Evolutionary conservation across 2,888 invertebrate genomes (phyloP).

Genomic region (Lottia gigantea): DNA sequence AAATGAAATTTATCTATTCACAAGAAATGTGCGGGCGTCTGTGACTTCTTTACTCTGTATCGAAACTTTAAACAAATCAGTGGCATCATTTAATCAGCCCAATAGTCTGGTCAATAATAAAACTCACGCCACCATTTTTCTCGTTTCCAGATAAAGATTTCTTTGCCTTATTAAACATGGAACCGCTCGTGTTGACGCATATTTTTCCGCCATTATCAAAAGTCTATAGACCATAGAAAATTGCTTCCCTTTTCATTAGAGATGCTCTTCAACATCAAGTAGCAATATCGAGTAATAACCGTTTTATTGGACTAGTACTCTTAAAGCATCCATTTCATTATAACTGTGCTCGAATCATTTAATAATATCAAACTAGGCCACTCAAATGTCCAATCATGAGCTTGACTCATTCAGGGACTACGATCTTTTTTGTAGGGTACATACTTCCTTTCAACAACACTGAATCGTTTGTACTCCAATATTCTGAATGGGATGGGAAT

Average conservation of each 20-base stretch:
- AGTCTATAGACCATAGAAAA: constrained; percentile 5
- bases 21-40: constrained; percentile 2
- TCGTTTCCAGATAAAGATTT: not conserved
- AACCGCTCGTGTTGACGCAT: not conserved
- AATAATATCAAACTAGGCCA: no score
- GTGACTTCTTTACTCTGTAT: not conserved
- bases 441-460: no score
- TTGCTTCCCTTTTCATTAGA: constrained; percentile 7
- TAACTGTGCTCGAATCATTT: no score
- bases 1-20: constrained; percentile 5
- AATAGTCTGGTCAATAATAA: constrained; percentile 16
- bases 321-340: no score
- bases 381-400: no score
- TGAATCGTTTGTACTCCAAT: no score
- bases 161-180: constrained; percentile 1
- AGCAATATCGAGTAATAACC: no score
- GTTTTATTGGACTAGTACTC: no score
- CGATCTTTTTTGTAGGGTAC: no score
- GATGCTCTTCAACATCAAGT: not conserved
- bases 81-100: constrained; percentile 23
- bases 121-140: constrained; percentile 15
- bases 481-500: no score
- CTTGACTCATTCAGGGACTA: no score
- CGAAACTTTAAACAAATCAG: constrained; percentile 13
- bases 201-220: constrained; percentile 1